These are phyloP conservation scores for Harpalus rubripes DNA, from an alignment of 2,888 invertebrate genomes.

Conservation along the genomic window DNA sequence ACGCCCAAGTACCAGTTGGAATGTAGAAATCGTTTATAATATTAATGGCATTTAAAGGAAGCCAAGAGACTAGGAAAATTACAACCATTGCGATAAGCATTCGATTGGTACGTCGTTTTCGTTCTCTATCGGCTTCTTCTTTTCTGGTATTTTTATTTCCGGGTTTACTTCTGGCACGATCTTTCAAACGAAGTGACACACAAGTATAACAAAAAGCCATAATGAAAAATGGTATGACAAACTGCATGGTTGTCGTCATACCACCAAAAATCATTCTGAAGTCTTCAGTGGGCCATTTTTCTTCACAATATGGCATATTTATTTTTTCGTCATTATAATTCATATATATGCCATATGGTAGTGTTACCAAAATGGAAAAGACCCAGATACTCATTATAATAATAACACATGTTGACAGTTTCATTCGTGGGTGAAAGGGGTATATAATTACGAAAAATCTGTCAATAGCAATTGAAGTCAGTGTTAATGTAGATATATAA, in stretches of 20 bases:
- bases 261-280: conserved; percentile 90
- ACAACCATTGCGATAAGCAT: conserved; percentile 99
- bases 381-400: conserved; percentile 96
- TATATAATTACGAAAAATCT: conserved; percentile 98
- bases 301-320: conserved; percentile 85
- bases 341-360: conserved; percentile 95
- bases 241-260: conserved; percentile 93
- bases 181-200: conserved; percentile 92
- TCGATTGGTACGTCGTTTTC: conserved; percentile 94
- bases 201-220: conserved; percentile 96
- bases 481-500: conserved; percentile 97
- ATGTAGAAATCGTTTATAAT: conserved; percentile 90
- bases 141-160: conserved; percentile 91
- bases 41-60: conserved; percentile 94
- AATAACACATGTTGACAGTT: conserved; percentile 89
- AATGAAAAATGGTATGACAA: conserved; percentile 94
- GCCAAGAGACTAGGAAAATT: conserved; percentile 97
- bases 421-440: conserved; percentile 96
- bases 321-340: conserved; percentile 72
- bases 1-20: conserved; percentile 86
- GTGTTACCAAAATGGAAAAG: conserved; percentile 90
- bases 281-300: conserved; percentile 93
- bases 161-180: conserved; percentile 90
- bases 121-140: conserved; percentile 93
- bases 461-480: conserved; percentile 98